Evolutionary conservation across 1,140 invertebrate genomes (phyloP).

Genomic region (Platyscapa corneri): DNA sequence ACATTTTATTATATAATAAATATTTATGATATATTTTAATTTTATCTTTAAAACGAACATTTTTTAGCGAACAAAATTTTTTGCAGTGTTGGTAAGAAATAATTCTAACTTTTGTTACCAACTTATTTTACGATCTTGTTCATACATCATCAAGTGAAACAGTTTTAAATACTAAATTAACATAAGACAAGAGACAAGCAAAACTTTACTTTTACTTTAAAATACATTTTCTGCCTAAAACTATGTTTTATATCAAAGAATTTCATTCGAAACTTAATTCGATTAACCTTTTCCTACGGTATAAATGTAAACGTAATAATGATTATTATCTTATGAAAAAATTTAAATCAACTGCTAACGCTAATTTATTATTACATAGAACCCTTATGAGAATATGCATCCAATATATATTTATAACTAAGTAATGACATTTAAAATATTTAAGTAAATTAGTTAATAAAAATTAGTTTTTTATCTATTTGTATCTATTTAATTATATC

Average conservation of each 20-base stretch:
- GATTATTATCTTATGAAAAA: neutral
- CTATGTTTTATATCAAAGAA: neutral
- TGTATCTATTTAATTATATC: no score
- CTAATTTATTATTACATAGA: no score
- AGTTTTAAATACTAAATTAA: neutral
- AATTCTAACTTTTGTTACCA: neutral
- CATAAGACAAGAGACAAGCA: neutral
- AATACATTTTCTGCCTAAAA: neutral
- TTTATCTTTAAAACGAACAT: neutral
- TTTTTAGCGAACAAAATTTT: slow-evolving; percentile 9
- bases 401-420: no score
- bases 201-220: neutral
- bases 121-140: neutral
- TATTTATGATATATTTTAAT: slow-evolving; percentile 33
- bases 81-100: neutral
- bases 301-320: neutral
- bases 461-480: no score
- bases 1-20: slow-evolving; percentile 13
- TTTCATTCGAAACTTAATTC: neutral
- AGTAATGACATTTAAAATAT: no score
- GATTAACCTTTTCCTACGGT: neutral
- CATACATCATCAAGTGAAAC: neutral
- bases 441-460: no score
- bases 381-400: no score
- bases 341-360: neutral